Evolutionary conservation across 2,797 vertebrate genomes (phyloP).

Genomic region (Acrossocheilus wenchowensis): DNA sequence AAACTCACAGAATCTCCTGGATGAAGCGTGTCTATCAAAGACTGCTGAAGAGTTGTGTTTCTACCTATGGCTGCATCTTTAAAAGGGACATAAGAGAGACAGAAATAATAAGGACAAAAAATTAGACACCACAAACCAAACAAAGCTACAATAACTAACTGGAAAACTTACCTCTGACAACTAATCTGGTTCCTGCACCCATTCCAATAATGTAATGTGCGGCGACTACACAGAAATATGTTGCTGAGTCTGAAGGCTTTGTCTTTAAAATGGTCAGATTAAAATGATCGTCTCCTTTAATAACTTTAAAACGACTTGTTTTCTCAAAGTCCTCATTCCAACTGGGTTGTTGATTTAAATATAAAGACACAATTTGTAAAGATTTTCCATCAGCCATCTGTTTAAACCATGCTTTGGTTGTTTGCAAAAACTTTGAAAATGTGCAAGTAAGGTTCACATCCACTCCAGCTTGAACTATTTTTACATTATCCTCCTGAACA

Average conservation of each 20-base stretch:
- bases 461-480: background rate
- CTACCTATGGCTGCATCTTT: conserved; percentile 10
- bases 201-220: background rate
- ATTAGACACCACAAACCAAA: background rate
- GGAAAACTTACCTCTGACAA: background rate
- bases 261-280: conserved; percentile 10
- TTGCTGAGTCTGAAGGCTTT: conserved; percentile 2
- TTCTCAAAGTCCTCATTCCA: conserved; percentile 2
- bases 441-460: conserved; percentile 1
- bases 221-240: background rate
- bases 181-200: background rate
- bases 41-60: background rate
- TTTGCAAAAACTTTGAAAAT: background rate
- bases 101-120: too few species aligned
- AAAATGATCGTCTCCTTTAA: background rate
- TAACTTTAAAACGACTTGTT: background rate
- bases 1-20: conserved; percentile 59
- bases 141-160: background rate
- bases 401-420: background rate
- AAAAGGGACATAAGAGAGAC: background rate
- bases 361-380: background rate
- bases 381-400: background rate
- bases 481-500: background rate
- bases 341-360: fast-evolving
- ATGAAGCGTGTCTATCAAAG: conserved; percentile 44